Conservation (phyloP, 2,888 invertebrate species). For the Alloscopus bannaensis region DNA sequence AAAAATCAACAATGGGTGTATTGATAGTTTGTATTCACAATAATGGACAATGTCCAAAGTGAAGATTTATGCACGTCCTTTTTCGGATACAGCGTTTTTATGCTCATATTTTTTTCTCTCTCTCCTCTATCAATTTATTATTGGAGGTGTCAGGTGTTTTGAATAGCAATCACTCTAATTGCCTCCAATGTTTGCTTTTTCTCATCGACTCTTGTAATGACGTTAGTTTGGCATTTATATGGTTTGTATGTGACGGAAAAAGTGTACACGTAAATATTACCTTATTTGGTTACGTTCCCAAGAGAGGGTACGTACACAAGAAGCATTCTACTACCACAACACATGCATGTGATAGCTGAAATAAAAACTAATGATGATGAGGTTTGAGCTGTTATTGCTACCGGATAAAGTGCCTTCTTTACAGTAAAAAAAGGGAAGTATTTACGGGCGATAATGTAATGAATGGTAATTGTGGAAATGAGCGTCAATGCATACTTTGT, state of each 20-base stretch:
- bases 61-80: slow-evolving; percentile 42
- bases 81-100: slow-evolving; percentile 47
- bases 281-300: slow-evolving; percentile 54
- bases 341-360: no score
- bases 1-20: slow-evolving; percentile 29
- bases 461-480: no score
- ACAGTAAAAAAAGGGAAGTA: no score
- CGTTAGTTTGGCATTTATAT: background rate
- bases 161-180: slow-evolving; percentile 43
- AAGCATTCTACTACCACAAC: no score
- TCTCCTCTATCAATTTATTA: slow-evolving; percentile 23
- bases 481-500: no score
- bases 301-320: slow-evolving; percentile 27
- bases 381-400: slow-evolving; percentile 5
- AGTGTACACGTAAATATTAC: slow-evolving; percentile 29
- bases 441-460: no score
- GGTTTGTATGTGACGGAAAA: background rate
- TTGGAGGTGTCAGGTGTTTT: slow-evolving; percentile 37
- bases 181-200: slow-evolving; percentile 38
- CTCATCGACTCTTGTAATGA: background rate
- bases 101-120: slow-evolving; percentile 39
- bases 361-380: slow-evolving; percentile 16
- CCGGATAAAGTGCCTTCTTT: slow-evolving; percentile 24
- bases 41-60: slow-evolving; percentile 1
- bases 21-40: slow-evolving; percentile 1